Evolutionary conservation across 2,113 vertebrate species (phyloP).

Genomic region (Cryptoleucopteryx plumbea): DNA sequence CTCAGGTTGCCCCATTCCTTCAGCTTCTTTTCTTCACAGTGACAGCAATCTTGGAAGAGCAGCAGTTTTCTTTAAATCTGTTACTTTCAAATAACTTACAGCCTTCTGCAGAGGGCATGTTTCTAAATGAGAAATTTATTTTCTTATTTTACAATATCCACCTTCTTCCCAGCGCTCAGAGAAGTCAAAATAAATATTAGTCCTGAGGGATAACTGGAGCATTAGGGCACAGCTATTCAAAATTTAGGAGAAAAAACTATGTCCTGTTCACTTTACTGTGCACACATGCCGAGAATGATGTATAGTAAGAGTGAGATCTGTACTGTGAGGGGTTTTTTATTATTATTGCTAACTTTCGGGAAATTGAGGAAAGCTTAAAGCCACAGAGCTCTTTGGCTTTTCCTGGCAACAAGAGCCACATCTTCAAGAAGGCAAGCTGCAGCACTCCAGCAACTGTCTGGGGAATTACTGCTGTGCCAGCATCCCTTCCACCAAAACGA

Average conservation of each 20-base stretch:
- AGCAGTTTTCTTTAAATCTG: not conserved
- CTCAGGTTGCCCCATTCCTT: not conserved
- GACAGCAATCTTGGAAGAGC: not conserved
- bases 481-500: not conserved
- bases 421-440: not conserved
- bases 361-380: not conserved
- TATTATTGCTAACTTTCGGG: not conserved
- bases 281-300: fast-evolving
- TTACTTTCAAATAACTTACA: fast-evolving
- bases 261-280: not conserved
- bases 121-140: not conserved
- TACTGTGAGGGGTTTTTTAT: too few relatives aligned
- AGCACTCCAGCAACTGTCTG: not conserved
- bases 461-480: not conserved
- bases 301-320: not conserved
- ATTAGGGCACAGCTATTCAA: not conserved
- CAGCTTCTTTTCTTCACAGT: not conserved
- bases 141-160: not conserved
- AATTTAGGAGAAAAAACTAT: not conserved
- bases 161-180: not conserved
- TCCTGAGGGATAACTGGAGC: not conserved
- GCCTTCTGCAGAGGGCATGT: not conserved
- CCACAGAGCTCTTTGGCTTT: not conserved
- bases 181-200: not conserved
- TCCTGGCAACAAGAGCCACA: not conserved